phyloP scores from a whole-genome alignment of 2,113 vertebrate species.

The Phrynocephalus versicolor region DNA sequence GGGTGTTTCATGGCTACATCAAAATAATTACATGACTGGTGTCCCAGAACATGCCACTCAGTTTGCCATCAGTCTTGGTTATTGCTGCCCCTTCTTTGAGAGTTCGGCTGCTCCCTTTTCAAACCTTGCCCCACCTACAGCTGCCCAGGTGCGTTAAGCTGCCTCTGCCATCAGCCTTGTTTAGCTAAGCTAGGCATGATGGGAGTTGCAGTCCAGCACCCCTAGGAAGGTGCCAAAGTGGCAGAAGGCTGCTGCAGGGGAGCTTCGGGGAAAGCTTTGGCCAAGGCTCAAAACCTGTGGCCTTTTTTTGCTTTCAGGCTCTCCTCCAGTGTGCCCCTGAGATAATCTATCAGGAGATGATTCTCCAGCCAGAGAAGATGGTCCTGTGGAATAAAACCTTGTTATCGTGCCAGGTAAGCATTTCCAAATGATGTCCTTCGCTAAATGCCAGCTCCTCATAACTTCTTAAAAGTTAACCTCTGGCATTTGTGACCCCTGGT shows the following conservation, averaged over 20 bases:
- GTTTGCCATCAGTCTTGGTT: background rate
- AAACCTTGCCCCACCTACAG: background rate
- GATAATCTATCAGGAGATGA: constrained; percentile 93
- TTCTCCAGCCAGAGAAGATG: constrained; percentile 95
- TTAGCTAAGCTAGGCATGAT: background rate
- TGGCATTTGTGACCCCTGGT: too few species aligned
- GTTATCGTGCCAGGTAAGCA: constrained; percentile 88
- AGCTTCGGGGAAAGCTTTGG: background rate
- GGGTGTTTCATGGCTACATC: background rate
- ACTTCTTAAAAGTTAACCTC: too few species aligned
- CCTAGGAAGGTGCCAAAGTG: background rate
- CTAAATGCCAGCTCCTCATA: background rate
- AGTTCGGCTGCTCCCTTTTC: background rate
- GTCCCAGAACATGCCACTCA: background rate
- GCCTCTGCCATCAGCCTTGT: background rate
- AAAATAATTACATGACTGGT: background rate
- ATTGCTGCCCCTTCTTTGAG: too few species aligned
- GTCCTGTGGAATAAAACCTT: constrained; percentile 94
- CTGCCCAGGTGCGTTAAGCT: background rate
- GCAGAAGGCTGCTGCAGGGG: background rate
- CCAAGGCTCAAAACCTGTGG: background rate
- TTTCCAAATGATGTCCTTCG: background rate
- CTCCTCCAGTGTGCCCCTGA: constrained; percentile 92
- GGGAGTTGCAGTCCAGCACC: background rate
- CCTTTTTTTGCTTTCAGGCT: constrained; percentile 72